These are phyloP conservation scores for Limanda limanda DNA, from an alignment of 2,113 vertebrate genomes.

Conservation along the genomic window DNA sequence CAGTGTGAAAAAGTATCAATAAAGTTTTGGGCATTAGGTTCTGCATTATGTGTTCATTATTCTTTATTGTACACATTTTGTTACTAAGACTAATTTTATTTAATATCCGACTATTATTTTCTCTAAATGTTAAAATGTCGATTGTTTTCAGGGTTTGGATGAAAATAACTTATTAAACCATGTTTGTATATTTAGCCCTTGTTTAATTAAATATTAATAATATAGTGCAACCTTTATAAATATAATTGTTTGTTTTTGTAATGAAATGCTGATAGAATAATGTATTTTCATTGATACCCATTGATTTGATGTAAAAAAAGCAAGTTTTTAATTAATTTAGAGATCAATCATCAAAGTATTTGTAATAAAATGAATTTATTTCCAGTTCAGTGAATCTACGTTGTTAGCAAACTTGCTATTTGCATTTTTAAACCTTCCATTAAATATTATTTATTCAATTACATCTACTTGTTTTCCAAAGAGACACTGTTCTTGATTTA, in stretches of 20 bases:
- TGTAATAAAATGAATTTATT: not conserved
- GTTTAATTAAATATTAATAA: too few species aligned
- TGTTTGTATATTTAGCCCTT: too few species aligned
- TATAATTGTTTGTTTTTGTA: too few species aligned
- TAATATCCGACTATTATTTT: not conserved
- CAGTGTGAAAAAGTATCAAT: not conserved
- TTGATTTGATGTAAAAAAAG: too few species aligned
- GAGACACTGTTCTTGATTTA: not conserved
- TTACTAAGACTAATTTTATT: not conserved
- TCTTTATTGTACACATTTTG: not conserved
- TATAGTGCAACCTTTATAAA: too few species aligned
- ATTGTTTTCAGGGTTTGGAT: not conserved
- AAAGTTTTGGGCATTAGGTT: not conserved
- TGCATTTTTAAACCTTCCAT: not conserved
- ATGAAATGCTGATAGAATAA: not conserved
- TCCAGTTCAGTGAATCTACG: too few species aligned
- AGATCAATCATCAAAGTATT: not conserved
- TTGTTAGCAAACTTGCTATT: not conserved
- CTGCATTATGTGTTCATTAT: too few species aligned
- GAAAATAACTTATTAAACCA: too few species aligned
- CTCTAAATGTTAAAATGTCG: not conserved
- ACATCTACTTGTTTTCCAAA: too few species aligned
- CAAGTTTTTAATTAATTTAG: not conserved
- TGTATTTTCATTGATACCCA: too few species aligned
- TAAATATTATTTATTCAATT: not conserved